Evolutionary conservation across 2,888 invertebrate genomes (phyloP).

Genomic region (Ochropleura leucogaster): DNA sequence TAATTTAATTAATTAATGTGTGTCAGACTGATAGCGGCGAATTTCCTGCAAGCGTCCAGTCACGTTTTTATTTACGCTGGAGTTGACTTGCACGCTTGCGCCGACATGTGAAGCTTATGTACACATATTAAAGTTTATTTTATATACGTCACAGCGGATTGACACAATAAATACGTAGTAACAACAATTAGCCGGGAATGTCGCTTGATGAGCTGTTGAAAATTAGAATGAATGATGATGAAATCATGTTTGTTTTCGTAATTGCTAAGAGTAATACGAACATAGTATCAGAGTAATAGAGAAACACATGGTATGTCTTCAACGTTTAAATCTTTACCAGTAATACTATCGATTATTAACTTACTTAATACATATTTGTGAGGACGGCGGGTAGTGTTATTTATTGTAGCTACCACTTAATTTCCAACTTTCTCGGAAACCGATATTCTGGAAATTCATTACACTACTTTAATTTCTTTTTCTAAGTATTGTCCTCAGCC

Average conservation of each 20-base stretch:
- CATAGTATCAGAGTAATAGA: too few relatives aligned
- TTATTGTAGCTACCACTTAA: not conserved
- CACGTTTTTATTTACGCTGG: slow-evolving; percentile 54
- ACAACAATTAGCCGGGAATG: slow-evolving; percentile 32
- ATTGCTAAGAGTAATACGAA: not conserved
- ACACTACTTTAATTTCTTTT: not conserved
- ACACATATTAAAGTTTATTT: slow-evolving; percentile 37
- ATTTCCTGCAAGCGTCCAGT: slow-evolving; percentile 43
- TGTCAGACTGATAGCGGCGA: slow-evolving; percentile 45
- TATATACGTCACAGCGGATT: slow-evolving; percentile 45
- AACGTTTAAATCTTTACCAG: slow-evolving; percentile 11
- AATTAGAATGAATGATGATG: slow-evolving; percentile 47
- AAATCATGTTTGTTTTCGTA: slow-evolving; percentile 24
- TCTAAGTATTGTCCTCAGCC: not conserved
- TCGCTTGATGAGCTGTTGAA: slow-evolving; percentile 39
- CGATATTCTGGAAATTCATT: slow-evolving; percentile 11
- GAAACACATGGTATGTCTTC: not conserved
- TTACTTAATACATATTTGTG: not conserved
- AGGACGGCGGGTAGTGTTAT: not conserved
- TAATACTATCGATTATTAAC: not conserved
- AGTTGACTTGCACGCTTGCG: slow-evolving; percentile 30
- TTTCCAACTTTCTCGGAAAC: slow-evolving; percentile 20
- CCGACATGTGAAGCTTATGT: slow-evolving; percentile 17
- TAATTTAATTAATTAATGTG: slow-evolving; percentile 52
- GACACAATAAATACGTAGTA: slow-evolving; percentile 35